These are phyloP conservation scores for Triops cancriformis DNA, from an alignment of 1,140 invertebrate genomes.

Conservation along the genomic window DNA sequence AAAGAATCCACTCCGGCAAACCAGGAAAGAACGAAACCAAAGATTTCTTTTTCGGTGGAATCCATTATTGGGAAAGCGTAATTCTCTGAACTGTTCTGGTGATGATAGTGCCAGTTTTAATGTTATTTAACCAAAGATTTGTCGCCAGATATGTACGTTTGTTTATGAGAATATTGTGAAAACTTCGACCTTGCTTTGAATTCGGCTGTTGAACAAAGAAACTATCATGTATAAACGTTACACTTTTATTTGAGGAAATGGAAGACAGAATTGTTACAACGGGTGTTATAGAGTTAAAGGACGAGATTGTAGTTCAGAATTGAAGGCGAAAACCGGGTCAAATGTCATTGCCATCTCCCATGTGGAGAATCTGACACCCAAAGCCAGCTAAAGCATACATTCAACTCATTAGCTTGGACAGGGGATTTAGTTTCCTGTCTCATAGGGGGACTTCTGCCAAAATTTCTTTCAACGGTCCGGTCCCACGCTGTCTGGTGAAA, in stretches of 20 bases:
- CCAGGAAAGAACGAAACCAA: slow-evolving; percentile 26
- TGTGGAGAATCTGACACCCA: slow-evolving; percentile 7
- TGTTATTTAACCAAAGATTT: background rate
- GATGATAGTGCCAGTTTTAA: background rate
- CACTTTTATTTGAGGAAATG: background rate
- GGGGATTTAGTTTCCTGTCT: slow-evolving; percentile 13
- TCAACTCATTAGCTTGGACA: slow-evolving; percentile 8
- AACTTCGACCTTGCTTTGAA: background rate
- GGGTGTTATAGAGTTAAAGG: background rate
- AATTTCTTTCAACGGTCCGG: background rate
- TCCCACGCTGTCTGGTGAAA: background rate
- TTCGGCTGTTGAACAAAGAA: background rate
- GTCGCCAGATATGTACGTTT: background rate
- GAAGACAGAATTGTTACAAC: background rate
- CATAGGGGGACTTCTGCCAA: background rate
- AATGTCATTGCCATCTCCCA: slow-evolving; percentile 6
- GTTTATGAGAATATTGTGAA: background rate
- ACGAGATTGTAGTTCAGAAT: background rate
- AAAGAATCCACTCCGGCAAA: background rate
- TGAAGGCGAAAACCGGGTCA: background rate
- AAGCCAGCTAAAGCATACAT: slow-evolving; percentile 13
- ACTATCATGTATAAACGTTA: background rate
- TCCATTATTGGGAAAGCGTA: slow-evolving; percentile 31
- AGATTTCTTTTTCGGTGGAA: slow-evolving; percentile 36
- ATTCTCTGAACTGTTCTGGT: background rate